These are phyloP conservation scores for Polypterus senegalus DNA, from an alignment of 2,113 vertebrate genomes.

Conservation along the genomic window DNA sequence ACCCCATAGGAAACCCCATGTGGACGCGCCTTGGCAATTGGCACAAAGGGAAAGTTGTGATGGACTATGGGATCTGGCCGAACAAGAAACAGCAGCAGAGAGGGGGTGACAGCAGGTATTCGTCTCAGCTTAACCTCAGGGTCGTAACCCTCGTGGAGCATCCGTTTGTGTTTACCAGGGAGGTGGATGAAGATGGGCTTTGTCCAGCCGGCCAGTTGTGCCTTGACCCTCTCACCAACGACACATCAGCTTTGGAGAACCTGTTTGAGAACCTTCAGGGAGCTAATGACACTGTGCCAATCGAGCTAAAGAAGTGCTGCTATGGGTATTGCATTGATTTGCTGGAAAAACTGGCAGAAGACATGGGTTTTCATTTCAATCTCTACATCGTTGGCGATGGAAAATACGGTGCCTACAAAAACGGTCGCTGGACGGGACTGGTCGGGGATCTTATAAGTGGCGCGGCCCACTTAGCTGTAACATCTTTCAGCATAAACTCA, in stretches of 20 bases:
- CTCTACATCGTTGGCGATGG: constrained; percentile 70
- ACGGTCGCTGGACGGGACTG: constrained; percentile 63
- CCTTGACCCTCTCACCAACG: constrained; percentile 78
- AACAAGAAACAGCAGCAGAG: constrained; percentile 50
- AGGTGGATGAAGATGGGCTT: constrained; percentile 80
- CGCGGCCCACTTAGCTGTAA: constrained; percentile 65
- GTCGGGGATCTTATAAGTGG: constrained; percentile 64
- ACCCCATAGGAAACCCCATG: constrained; percentile 78
- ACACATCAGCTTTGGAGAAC: constrained; percentile 58
- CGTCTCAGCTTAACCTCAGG: constrained; percentile 62
- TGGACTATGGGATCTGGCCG: constrained; percentile 76
- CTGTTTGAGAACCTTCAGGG: constrained; percentile 78
- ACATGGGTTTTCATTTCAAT: constrained; percentile 70
- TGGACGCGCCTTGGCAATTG: constrained; percentile 88
- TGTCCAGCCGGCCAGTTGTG: constrained; percentile 88
- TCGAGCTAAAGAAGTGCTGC: constrained; percentile 61
- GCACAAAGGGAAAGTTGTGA: constrained; percentile 67
- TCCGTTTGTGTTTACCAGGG: constrained; percentile 81
- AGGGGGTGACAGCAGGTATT: constrained; percentile 38
- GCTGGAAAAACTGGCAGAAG: constrained; percentile 62
- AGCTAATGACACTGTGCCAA: constrained; percentile 56
- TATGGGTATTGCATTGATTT: constrained; percentile 72
- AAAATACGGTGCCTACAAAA: constrained; percentile 67
- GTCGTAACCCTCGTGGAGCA: constrained; percentile 89
- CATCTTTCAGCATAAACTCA: constrained; percentile 69